These are phyloP conservation scores for Spicauda simplicius DNA, from an alignment of 2,888 invertebrate genomes.

Conservation along the genomic window DNA sequence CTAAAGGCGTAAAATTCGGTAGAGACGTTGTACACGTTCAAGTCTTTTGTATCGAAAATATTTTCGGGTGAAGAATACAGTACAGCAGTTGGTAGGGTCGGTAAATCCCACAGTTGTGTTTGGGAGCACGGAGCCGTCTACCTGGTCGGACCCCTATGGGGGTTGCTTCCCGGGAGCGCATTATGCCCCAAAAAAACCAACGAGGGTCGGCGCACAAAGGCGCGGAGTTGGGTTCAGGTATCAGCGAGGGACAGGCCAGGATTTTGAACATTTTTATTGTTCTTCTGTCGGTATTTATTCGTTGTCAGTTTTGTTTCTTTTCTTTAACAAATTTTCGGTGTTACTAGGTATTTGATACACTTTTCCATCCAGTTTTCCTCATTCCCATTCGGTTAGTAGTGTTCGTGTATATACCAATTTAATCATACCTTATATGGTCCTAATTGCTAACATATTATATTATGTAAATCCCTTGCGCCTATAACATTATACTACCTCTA, in stretches of 20 bases:
- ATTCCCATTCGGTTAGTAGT: neutral
- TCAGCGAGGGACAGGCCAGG: slow-evolving; percentile 36
- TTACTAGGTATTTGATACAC: neutral
- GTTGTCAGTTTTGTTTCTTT: slow-evolving; percentile 13
- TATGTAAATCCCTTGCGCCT: neutral
- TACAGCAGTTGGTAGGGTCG: slow-evolving; percentile 48
- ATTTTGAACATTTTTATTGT: slow-evolving; percentile 33
- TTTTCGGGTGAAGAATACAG: slow-evolving; percentile 57
- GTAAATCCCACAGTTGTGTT: slow-evolving; percentile 64
- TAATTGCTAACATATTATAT: neutral
- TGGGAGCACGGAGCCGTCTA: slow-evolving; percentile 62
- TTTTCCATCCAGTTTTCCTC: neutral
- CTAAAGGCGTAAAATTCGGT: slow-evolving; percentile 27
- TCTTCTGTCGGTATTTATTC: slow-evolving; percentile 29
- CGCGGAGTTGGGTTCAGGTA: slow-evolving; percentile 55
- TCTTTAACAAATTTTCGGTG: slow-evolving; percentile 3
- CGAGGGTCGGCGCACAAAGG: slow-evolving; percentile 71
- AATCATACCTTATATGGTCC: neutral
- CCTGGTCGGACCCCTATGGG: slow-evolving; percentile 67
- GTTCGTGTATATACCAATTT: neutral
- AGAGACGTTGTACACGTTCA: slow-evolving; percentile 38
- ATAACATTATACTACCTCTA: slow-evolving; percentile 3
- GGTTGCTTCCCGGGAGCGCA: slow-evolving; percentile 68
- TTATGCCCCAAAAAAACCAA: slow-evolving; percentile 78
- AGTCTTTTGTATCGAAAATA: slow-evolving; percentile 49